Conservation (phyloP, 2,888 invertebrate genomes). For the Toxonevra muliebris region DNA sequence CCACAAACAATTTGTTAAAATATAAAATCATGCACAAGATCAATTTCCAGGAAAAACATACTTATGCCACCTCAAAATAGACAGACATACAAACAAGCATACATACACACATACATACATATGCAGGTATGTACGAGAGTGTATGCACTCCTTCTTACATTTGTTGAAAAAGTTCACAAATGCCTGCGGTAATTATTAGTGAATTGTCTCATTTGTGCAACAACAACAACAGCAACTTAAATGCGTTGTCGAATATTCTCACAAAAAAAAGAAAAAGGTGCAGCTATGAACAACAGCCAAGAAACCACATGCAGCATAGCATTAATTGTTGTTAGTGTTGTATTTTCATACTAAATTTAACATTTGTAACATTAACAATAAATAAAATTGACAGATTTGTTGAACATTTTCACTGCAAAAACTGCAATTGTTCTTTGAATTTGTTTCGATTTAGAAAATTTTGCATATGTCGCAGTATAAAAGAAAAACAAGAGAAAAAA, state of each 20-base stretch:
- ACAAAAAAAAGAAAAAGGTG: not conserved
- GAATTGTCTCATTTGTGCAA: not conserved
- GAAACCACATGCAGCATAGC: constrained; percentile 4
- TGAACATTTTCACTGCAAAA: too few relatives aligned
- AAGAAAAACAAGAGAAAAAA: too few relatives aligned
- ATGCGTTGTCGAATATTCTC: not conserved
- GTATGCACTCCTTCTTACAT: not conserved
- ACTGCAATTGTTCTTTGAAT: too few relatives aligned
- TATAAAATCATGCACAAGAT: too few relatives aligned
- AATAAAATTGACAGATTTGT: too few relatives aligned
- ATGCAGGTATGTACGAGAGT: not conserved
- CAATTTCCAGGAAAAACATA: too few relatives aligned
- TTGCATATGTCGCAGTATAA: too few relatives aligned
- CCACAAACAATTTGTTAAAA: too few relatives aligned
- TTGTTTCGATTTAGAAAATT: too few relatives aligned
- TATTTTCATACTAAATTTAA: not conserved
- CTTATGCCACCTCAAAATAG: too few relatives aligned
- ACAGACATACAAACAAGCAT: too few relatives aligned
- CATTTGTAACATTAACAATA: too few relatives aligned
- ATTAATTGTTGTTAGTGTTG: constrained; percentile 16
- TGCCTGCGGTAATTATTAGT: not conserved
- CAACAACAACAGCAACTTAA: not conserved
- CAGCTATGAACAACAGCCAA: not conserved
- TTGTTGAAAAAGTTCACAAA: not conserved
- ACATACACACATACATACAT: not conserved